phyloP scores from a whole-genome alignment of 1,140 invertebrate genomes.

The Hydropsyche tenuis region DNA sequence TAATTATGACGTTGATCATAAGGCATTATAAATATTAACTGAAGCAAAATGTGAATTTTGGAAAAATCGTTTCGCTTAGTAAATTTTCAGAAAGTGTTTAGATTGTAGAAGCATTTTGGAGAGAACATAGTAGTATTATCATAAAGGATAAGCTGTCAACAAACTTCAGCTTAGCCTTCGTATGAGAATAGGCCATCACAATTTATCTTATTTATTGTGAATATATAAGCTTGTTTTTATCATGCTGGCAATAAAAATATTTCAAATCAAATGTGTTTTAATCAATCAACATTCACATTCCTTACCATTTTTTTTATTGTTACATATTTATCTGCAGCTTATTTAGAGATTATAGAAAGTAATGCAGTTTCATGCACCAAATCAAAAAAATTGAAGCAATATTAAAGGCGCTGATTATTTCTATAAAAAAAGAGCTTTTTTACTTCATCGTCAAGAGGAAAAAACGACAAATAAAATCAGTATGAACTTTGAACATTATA shows the following conservation, averaged over 20 bases:
- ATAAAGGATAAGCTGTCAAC: conserved; percentile 14
- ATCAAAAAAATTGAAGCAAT: too few species aligned
- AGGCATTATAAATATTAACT: conserved; percentile 30
- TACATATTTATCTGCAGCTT: too few species aligned
- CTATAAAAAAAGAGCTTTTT: too few species aligned
- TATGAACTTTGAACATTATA: too few species aligned
- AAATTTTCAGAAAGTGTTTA: conserved; percentile 45
- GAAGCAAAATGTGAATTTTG: conserved; percentile 36
- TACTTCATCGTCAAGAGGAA: too few species aligned
- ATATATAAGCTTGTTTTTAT: conserved; percentile 48
- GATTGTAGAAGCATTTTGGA: conserved; percentile 41
- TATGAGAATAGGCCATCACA: conserved; percentile 27
- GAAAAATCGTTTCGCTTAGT: conserved; percentile 42
- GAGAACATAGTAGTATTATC: conserved; percentile 34
- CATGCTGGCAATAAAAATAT: conserved; percentile 48
- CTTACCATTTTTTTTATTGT: too few species aligned
- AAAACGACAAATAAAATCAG: too few species aligned
- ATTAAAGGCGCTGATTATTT: too few species aligned
- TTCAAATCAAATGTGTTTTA: conserved; percentile 31
- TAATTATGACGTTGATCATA: conserved; percentile 31
- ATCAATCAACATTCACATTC: too few species aligned
- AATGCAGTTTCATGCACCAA: too few species aligned
- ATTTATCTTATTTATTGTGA: conserved; percentile 46
- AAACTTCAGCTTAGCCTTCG: conserved; percentile 16
- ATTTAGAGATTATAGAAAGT: too few species aligned